Base-by-base conservation (phyloP, 2,888 invertebrate genomes). In the Cetonia aurata region DNA sequence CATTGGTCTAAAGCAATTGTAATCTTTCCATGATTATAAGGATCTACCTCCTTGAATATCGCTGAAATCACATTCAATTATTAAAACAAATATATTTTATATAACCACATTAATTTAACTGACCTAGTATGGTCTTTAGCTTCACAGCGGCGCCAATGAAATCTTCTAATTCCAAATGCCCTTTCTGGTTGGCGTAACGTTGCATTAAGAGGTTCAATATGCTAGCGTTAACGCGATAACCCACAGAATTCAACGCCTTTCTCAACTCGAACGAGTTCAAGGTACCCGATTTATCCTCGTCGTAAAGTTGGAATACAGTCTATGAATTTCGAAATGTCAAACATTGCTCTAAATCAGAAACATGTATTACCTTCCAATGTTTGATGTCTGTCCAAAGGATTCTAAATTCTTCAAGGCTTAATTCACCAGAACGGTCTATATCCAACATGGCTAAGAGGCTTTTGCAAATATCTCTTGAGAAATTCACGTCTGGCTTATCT, bases 381-480 rank as follows among this genome's bases (percentile, higher is more conserved):
- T 92, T 89, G 72, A 98, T 89, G 79, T 94, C 92, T 48, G 89
- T 89, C 92, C 97, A 96, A 3, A 98, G 85, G 0, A 88, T 85
- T 80, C 93, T 92, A 81, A 98, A 98, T 86, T 98, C 98, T 68
- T 95, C 93, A 77, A 94, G 94, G 12, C 95, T 96, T 60, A 98
- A 88, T 81, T 95, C 96, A 0, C 98, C 97, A 0, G 96, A 96
- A 78, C 92, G 89, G 83, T 98, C 96, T 41, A 90, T 89, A 83
- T 98, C 98, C 83, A 96, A 85, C 93, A 97, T 93, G 0, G 96
- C 95, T 48, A 98, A 91, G 94, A 98, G 96, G 76, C 96, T 94
- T 73, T 96, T 90, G 82, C 96, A 96, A 1, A 95, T 91, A 73
- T 98, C 96, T 84, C 95, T 92, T 6, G 94, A 94, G 85, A 98